Conservation (phyloP, 2,888 invertebrate species). For the Amphipoea lucens region DNA sequence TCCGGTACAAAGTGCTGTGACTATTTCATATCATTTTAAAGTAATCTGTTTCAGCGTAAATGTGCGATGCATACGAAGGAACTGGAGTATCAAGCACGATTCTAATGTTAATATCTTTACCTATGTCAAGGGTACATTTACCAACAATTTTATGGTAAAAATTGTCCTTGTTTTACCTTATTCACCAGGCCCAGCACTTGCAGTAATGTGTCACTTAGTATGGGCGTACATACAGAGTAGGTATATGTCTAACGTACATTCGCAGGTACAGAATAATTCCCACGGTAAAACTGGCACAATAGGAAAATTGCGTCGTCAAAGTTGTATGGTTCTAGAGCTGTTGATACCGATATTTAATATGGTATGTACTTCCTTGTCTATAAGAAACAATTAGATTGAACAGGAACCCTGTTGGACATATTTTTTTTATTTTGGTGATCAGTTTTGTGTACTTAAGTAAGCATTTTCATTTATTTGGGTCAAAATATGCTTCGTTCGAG, state of each 20-base stretch:
- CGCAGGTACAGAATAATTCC: constrained; percentile 71
- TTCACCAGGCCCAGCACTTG: constrained; percentile 9
- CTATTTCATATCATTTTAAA: background rate
- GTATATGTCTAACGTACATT: constrained; percentile 56
- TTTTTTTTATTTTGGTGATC: background rate
- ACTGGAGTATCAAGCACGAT: background rate
- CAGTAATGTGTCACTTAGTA: constrained; percentile 64
- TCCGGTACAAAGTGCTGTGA: background rate
- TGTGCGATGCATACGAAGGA: background rate
- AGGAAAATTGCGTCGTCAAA: constrained; percentile 80
- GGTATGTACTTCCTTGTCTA: background rate
- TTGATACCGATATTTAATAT: constrained; percentile 35
- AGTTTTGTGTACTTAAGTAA: background rate
- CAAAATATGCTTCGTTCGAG: background rate
- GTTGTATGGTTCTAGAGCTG: constrained; percentile 65
- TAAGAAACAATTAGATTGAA: background rate
- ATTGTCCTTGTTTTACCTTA: constrained; percentile 60
- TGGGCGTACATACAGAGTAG: constrained; percentile 61
- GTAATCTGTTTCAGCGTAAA: background rate
- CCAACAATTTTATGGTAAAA: constrained; percentile 60
- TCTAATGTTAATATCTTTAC: background rate
- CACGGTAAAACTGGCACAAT: constrained; percentile 81
- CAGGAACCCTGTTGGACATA: background rate
- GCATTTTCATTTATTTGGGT: background rate
- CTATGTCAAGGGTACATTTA: constrained; percentile 53